Conservation (phyloP, 2,888 invertebrate genomes). For the Eucriotettix oculatus region DNA sequence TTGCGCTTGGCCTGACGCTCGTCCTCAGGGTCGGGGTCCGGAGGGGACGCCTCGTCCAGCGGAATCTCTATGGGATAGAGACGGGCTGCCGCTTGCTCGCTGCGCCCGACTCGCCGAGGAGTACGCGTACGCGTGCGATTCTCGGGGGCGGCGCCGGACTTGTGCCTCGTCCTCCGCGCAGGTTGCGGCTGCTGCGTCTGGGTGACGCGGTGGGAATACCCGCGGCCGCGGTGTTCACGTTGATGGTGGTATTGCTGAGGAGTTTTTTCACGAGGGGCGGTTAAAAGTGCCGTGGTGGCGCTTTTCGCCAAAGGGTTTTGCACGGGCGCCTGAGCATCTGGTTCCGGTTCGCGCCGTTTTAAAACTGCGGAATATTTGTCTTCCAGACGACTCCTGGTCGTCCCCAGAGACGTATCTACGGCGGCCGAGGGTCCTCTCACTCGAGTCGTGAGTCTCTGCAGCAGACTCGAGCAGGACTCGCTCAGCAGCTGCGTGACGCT, state of each 20-base stretch:
- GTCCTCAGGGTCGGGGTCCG: slow-evolving; percentile 31
- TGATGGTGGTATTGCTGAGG: background rate
- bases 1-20: slow-evolving; percentile 64
- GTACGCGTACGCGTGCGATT: slow-evolving; percentile 17
- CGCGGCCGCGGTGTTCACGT: background rate
- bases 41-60: slow-evolving; percentile 25
- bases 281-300: background rate
- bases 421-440: slow-evolving; percentile 56
- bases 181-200: slow-evolving; percentile 16
- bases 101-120: slow-evolving; percentile 42
- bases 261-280: background rate
- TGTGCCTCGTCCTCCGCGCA: slow-evolving; percentile 24
- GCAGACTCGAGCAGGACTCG: slow-evolving; percentile 72
- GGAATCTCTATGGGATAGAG: slow-evolving; percentile 36
- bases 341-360: slow-evolving; percentile 30
- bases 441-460: slow-evolving; percentile 59
- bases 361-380: slow-evolving; percentile 64
- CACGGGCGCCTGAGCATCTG: background rate
- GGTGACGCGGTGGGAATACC: background rate
- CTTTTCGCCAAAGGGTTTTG: background rate
- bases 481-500: slow-evolving; percentile 74
- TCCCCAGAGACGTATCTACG: slow-evolving; percentile 25
- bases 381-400: slow-evolving; percentile 51
- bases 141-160: slow-evolving; percentile 25
- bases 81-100: slow-evolving; percentile 36